Evolutionary conservation across 2,888 invertebrate species (phyloP).

Genomic region (Drosophila atroscutellata): DNA sequence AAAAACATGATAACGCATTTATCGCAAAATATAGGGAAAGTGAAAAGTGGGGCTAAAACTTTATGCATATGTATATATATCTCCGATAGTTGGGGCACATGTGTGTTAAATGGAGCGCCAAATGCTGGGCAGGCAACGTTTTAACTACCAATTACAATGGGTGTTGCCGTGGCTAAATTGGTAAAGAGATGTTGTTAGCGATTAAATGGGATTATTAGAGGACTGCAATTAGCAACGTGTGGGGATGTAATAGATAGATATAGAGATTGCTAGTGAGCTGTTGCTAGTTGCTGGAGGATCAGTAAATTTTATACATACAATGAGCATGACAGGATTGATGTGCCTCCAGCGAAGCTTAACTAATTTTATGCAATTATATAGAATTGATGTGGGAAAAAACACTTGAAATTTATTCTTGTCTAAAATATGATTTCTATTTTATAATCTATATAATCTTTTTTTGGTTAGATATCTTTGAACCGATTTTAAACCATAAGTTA

Average conservation of each 20-base stretch:
- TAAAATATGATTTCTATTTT: too few species aligned
- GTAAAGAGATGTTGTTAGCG: background rate
- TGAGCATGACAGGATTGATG: too few species aligned
- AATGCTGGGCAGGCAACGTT: slow-evolving; percentile 12
- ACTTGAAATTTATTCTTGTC: too few species aligned
- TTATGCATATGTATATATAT: slow-evolving; percentile 18
- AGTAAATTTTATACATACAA: too few species aligned
- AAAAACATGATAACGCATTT: slow-evolving; percentile 73
- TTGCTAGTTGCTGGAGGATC: background rate
- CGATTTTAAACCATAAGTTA: too few species aligned
- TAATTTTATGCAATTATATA: too few species aligned
- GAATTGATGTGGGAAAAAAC: too few species aligned
- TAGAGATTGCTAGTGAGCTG: background rate
- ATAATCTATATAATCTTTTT: too few species aligned
- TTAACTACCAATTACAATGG: slow-evolving; percentile 1
- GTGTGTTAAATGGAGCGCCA: slow-evolving; percentile 47
- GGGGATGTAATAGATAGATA: background rate
- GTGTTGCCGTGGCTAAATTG: background rate
- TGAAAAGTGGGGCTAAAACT: slow-evolving; percentile 60
- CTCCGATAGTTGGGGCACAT: slow-evolving; percentile 1
- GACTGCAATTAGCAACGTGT: background rate
- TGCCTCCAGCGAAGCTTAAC: too few species aligned
- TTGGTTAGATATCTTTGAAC: too few species aligned
- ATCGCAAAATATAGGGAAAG: slow-evolving; percentile 74
- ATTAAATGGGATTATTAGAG: background rate